A percentile compares a stretch with the other conserved stretches of the same genome.
Conservation (phyloP, 2,797 vertebrate species). For the Acipenser ruthenus region DNA sequence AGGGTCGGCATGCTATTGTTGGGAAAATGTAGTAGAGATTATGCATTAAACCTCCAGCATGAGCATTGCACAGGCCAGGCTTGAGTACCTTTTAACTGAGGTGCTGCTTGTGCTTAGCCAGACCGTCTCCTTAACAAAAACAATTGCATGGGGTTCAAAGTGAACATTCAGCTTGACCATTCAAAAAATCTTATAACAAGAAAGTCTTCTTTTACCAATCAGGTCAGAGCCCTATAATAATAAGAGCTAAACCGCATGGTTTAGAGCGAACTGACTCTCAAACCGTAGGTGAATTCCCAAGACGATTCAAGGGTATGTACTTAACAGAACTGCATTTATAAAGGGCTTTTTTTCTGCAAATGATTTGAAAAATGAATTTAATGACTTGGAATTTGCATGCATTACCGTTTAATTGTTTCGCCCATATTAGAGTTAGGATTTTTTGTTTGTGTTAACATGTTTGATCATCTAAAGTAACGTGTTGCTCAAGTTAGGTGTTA, state of each 20-base stretch:
- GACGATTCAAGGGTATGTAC: conserved; percentile 98
- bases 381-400: no score
- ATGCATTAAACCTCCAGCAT: conserved; percentile 41
- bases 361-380: no score
- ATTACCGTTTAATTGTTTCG: neutral
- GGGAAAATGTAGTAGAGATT: conserved; percentile 8
- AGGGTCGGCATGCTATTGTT: conserved; percentile 53
- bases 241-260: conserved; percentile 95
- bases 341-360: neutral
- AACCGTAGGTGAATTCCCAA: conserved; percentile 97
- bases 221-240: conserved; percentile 99
- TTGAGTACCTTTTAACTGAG: no score
- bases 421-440: neutral
- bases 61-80: conserved; percentile 21
- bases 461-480: no score
- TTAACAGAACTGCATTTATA: conserved; percentile 31
- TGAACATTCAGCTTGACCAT: conserved; percentile 49
- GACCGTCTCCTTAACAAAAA: no score
- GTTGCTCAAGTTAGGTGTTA: no score
- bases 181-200: conserved; percentile 71
- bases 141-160: conserved; percentile 48
- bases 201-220: conserved; percentile 86
- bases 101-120: no score
- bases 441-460: no score
- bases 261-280: conserved; percentile 99